Conservation (phyloP, 92 coral and sea anemone genomes). For the Diadumene lineata region DNA sequence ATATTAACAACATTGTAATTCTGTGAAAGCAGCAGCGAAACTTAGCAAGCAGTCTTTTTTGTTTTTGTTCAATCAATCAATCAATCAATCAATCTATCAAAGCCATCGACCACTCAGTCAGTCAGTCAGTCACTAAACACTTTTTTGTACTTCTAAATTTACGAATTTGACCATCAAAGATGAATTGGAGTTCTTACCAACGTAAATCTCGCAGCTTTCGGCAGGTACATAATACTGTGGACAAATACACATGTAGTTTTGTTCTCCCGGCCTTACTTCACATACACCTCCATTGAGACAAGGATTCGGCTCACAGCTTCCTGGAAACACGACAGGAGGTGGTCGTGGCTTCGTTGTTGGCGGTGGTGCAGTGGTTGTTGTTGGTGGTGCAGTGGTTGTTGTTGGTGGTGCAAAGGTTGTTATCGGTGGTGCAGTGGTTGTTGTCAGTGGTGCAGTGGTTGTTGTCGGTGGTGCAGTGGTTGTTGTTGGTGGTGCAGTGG, state of each 20-base stretch:
- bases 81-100: no score
- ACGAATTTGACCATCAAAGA: no score
- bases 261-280: background rate
- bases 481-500: background rate
- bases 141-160: no score
- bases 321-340: background rate
- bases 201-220: background rate
- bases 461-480: background rate
- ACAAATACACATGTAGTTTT: conserved; percentile 21
- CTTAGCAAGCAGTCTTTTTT: no score
- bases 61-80: no score
- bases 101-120: no score
- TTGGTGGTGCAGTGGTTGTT: background rate
- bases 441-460: background rate
- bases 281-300: conserved; percentile 33
- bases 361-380: background rate
- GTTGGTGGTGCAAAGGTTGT: background rate
- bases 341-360: background rate
- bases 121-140: no score
- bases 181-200: no score
- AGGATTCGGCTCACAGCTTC: conserved; percentile 17
- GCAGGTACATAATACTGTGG: background rate
- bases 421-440: background rate
- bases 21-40: no score
- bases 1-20: no score